Conservation (phyloP, 2,797 vertebrate species). For the Vultur gryphus region DNA sequence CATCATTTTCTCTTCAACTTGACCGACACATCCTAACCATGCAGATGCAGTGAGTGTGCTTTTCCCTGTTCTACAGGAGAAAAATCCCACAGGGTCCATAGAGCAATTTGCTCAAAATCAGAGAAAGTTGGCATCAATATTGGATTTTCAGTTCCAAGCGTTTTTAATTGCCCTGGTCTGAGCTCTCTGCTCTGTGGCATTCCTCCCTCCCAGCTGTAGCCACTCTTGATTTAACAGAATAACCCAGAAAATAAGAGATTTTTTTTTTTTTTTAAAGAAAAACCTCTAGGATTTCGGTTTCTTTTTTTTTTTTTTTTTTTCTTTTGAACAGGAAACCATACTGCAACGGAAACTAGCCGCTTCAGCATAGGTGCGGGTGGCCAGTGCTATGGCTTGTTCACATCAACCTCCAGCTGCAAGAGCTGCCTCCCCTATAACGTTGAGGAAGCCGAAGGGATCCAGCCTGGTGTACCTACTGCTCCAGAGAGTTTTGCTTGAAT, state of each 20-base stretch:
- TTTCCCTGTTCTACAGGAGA: background rate
- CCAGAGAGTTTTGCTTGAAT: background rate
- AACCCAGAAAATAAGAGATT: background rate
- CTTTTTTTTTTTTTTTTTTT: background rate
- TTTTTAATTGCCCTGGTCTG: background rate
- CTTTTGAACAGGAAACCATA: slow-evolving; percentile 25
- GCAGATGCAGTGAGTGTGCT: background rate
- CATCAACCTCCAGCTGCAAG: background rate
- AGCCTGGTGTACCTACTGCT: background rate
- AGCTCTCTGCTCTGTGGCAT: background rate
- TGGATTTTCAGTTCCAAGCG: background rate
- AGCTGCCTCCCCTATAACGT: background rate
- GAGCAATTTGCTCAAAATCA: background rate
- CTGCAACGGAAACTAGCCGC: background rate
- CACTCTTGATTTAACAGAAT: background rate
- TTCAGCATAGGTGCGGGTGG: background rate
- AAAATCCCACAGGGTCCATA: background rate
- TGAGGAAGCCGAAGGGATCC: background rate
- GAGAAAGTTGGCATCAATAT: background rate
- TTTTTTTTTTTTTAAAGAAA: background rate
- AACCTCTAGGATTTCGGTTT: background rate
- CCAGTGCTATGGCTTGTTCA: background rate
- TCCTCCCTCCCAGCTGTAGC: background rate
- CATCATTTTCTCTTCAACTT: background rate
- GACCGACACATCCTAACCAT: background rate